Evolutionary conservation across 2,797 vertebrate species (phyloP).

Genomic region (Sebastiscus albofasciatus): DNA sequence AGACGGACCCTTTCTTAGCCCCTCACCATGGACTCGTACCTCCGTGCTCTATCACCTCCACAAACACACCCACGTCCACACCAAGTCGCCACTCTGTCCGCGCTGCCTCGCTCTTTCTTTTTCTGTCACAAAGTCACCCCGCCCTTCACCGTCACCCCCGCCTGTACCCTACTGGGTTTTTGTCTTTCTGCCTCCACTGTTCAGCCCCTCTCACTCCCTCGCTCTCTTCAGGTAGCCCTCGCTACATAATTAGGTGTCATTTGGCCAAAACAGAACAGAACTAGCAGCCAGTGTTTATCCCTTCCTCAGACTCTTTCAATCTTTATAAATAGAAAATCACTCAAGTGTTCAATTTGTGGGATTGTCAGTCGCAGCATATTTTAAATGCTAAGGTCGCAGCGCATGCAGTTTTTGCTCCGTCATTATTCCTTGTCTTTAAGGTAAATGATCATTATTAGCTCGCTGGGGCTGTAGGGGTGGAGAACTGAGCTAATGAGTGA

Average conservation of each 20-base stretch:
- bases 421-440: slow-evolving; percentile 45
- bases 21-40: slow-evolving; percentile 39
- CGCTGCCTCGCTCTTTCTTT: slow-evolving; percentile 21
- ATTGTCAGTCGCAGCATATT: slow-evolving; percentile 30
- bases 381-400: slow-evolving; percentile 10
- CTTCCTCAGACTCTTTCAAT: slow-evolving; percentile 13
- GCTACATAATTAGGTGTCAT: slow-evolving; percentile 49
- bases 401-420: slow-evolving; percentile 13
- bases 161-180: neutral
- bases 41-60: slow-evolving; percentile 29
- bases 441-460: slow-evolving; percentile 45
- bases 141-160: neutral
- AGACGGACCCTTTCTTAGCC: slow-evolving; percentile 46
- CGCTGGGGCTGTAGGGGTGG: slow-evolving; percentile 21
- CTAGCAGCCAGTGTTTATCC: neutral
- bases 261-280: slow-evolving; percentile 19
- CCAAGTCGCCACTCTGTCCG: slow-evolving; percentile 34
- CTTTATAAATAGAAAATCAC: slow-evolving; percentile 30
- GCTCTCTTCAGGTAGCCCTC: slow-evolving; percentile 1
- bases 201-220: neutral
- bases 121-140: slow-evolving; percentile 26
- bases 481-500: slow-evolving; percentile 41
- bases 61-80: slow-evolving; percentile 27
- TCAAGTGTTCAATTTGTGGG: slow-evolving; percentile 31
- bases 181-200: neutral